Evolutionary conservation across 2,888 invertebrate species (phyloP).

Genomic region (Caenorhabditis wallacei): DNA sequence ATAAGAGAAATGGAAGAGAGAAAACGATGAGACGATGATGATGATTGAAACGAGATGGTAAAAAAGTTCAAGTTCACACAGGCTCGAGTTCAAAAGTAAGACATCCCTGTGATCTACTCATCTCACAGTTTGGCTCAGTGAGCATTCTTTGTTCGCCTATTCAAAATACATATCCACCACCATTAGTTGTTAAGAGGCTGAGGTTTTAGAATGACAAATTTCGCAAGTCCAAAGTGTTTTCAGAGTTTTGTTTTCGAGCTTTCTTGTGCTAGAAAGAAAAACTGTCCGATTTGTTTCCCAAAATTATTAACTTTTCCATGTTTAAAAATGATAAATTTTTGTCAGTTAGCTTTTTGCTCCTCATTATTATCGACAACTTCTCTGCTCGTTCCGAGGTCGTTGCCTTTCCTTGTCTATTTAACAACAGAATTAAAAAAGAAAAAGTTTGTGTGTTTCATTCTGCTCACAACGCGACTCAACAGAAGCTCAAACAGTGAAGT

Average conservation of each 20-base stretch:
- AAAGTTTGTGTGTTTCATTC: constrained; percentile 46
- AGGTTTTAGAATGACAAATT: too few relatives aligned
- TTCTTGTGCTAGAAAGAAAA: too few relatives aligned
- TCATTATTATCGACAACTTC: neutral
- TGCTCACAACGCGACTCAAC: constrained; percentile 7
- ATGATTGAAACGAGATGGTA: constrained; percentile 14
- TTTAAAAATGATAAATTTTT: too few relatives aligned
- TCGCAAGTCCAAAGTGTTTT: too few relatives aligned
- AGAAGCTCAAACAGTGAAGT: constrained; percentile 44
- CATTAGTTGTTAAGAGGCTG: too few relatives aligned
- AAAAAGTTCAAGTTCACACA: constrained; percentile 49
- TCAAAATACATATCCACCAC: too few relatives aligned
- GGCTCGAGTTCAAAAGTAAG: constrained; percentile 16
- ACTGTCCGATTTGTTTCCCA: too few relatives aligned
- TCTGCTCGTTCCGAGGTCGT: neutral
- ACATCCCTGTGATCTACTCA: neutral
- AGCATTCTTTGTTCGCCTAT: too few relatives aligned
- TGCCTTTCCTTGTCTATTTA: constrained; percentile 49
- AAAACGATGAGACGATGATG: neutral
- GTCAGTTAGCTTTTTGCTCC: too few relatives aligned
- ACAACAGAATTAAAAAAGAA: constrained; percentile 57
- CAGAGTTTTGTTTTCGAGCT: too few relatives aligned
- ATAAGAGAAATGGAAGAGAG: constrained; percentile 1
- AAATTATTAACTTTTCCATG: too few relatives aligned
- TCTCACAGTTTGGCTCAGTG: too few relatives aligned